Evolutionary conservation across 2,888 invertebrate species (phyloP), one percentile per base, ranked within the genome.

Genomic region (Diaperis boleti): DNA sequence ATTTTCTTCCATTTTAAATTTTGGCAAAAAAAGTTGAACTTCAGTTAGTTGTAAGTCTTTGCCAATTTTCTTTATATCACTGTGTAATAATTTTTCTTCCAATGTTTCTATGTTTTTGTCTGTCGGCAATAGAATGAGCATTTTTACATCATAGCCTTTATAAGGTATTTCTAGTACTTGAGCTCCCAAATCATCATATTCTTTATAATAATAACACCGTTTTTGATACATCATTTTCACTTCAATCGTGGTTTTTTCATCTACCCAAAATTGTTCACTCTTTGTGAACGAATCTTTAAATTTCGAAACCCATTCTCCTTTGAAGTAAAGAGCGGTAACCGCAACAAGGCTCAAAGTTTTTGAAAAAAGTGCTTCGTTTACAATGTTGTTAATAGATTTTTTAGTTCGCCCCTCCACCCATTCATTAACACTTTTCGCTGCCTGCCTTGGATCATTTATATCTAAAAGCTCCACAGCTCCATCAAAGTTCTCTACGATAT

Each of bases 261-360:
- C 82, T n/a, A 87, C 63, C 71, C 87, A 83, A 83, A 96, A 96
- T 0, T 85, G 84, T 45, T 79, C 83, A 0, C 86, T 82, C 5
- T 63, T 69, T 0, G 94, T 95, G 1, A 70, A 22, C 0, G 74
- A 72, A 0, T 82, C 74, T 15, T 88, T 76, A 74, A 95, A 96
- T 69, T 87, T 83, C 18, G 84, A 77, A 47, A 82, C 78, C 92
- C 94, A 95, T 14, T 85, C 83, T 1, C 85, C 87, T 83, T 94
- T 94, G 81, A 95, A 94, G 76, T 94, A 92, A 7, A 95, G 85
- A 0, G 93, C 94, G 76, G 93, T 95, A 4, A 92, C 85, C 3
- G 94, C 84, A 2, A 94, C 87, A 59, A 92, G 79, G 54, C 37
- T 33, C 6, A 45, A 31, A 13, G 11, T 35, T 6, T 33, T 14